Conservation (phyloP, 2,888 invertebrate species). For the Heliconius aoede region DNA sequence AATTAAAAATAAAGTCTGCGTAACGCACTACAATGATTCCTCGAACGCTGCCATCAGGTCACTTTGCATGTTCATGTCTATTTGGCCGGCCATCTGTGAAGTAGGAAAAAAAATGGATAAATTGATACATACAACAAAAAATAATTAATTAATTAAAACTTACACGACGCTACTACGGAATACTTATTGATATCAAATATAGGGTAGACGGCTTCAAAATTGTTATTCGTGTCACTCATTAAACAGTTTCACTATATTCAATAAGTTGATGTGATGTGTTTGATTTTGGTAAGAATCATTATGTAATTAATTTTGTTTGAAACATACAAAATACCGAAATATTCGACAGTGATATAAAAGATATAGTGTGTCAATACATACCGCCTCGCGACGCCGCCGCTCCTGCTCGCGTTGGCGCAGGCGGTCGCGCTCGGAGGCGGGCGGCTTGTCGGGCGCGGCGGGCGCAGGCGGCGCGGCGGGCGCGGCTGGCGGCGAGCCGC, state of each 20-base stretch:
- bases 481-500: constrained; percentile 56
- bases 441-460: constrained; percentile 75
- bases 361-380: too few relatives aligned
- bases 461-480: constrained; percentile 69
- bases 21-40: constrained; percentile 89
- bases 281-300: too few relatives aligned
- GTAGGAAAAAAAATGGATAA: constrained; percentile 47
- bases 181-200: too few relatives aligned
- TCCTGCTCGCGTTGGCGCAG: constrained; percentile 95
- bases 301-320: too few relatives aligned
- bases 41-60: constrained; percentile 99
- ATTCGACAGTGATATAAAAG: too few relatives aligned
- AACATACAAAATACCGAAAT: too few relatives aligned
- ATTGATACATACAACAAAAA: not conserved
- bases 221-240: too few relatives aligned
- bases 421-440: constrained; percentile 91
- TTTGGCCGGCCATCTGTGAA: constrained; percentile 95
- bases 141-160: not conserved
- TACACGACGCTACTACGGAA: too few relatives aligned
- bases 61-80: constrained; percentile 99
- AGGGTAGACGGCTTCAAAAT: too few relatives aligned
- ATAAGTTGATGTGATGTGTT: too few relatives aligned
- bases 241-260: too few relatives aligned
- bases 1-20: constrained; percentile 61
- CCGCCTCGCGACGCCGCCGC: constrained; percentile 94